Evolutionary conservation across 2,797 vertebrate genomes (phyloP).

Genomic region (Xenentodon cancila): DNA sequence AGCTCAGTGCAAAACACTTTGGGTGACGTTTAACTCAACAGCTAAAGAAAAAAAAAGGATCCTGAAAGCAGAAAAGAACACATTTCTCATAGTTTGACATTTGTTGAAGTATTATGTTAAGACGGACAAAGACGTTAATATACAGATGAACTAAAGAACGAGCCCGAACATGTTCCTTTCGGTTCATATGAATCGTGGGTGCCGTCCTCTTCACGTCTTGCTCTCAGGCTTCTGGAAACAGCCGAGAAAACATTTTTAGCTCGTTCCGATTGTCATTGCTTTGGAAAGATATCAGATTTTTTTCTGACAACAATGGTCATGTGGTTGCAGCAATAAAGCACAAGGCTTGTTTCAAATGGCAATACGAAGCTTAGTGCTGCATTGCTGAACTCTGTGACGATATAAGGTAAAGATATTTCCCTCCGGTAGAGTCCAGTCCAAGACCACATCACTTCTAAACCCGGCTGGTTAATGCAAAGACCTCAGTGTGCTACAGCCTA

Average conservation of each 20-base stretch:
- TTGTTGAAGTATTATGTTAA: neutral
- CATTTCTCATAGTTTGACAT: neutral
- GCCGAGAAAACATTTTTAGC: constrained; percentile 18
- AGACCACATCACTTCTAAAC: neutral
- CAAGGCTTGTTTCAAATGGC: constrained; percentile 30
- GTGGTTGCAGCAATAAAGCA: constrained; percentile 22
- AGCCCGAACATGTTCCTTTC: neutral
- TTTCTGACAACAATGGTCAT: constrained; percentile 32
- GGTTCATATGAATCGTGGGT: constrained; percentile 40
- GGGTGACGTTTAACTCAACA: constrained; percentile 20
- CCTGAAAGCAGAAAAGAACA: neutral
- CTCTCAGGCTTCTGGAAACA: no score
- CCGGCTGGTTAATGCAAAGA: neutral
- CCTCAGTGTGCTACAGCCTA: no score
- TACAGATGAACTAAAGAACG: constrained; percentile 1
- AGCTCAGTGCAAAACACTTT: constrained; percentile 21
- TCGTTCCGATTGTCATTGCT: constrained; percentile 51
- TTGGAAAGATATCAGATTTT: constrained; percentile 51
- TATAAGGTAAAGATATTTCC: neutral
- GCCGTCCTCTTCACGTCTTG: constrained; percentile 32
- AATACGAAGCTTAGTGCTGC: neutral
- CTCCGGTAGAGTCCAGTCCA: neutral
- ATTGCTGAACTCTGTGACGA: neutral
- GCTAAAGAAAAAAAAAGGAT: no score
- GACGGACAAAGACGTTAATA: neutral